Conservation (phyloP, 2,113 vertebrate genomes). For the Psittacus erithacus region DNA sequence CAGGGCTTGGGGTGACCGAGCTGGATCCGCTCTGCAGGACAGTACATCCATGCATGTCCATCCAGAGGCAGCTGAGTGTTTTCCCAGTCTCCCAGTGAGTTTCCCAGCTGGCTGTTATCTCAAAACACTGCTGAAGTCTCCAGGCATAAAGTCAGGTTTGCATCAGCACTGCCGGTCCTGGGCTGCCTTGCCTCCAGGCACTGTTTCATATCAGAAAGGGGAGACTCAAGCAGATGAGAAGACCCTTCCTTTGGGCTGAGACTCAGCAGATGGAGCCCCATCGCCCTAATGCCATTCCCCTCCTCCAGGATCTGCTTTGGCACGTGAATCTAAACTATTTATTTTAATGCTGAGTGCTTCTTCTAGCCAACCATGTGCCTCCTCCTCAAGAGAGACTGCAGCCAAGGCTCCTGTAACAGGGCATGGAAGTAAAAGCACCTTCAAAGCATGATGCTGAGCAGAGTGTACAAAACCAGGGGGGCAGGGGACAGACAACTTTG, state of each 20-base stretch:
- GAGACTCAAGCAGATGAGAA: neutral
- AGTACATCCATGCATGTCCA: neutral
- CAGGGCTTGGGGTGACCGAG: neutral
- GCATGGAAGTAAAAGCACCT: neutral
- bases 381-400: neutral
- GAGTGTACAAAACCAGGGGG: neutral
- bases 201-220: neutral
- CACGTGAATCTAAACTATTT: rapidly evolving
- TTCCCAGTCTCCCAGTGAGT: neutral
- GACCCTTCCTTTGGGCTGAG: neutral
- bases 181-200: rapidly evolving
- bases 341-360: neutral
- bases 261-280: neutral
- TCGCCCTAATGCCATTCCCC: neutral
- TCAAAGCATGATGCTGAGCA: neutral
- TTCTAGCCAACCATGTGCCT: neutral
- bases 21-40: no score
- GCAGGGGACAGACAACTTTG: neutral
- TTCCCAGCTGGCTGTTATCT: neutral
- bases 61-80: neutral
- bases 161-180: neutral
- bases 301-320: neutral
- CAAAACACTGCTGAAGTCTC: neutral
- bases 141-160: neutral
- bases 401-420: neutral